Conservation (phyloP, 1,140 invertebrate species). For the Phenacoccus solenopsis region DNA sequence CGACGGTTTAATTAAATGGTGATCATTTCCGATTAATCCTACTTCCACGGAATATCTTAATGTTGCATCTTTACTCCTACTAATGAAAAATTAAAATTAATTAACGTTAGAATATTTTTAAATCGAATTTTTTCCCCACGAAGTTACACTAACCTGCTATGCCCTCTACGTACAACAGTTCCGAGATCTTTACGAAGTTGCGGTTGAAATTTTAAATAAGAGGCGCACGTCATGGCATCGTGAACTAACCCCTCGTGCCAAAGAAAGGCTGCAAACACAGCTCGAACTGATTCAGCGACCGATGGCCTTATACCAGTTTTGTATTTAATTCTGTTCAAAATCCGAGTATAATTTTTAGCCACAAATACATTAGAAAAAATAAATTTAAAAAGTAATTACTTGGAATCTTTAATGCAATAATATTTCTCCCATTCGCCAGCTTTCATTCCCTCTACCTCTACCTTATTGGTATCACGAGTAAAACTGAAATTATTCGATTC, state of each 20-base stretch:
- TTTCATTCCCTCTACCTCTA: background rate
- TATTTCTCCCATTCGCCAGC: background rate
- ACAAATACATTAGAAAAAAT: too few relatives aligned
- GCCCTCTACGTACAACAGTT: slow-evolving; percentile 51
- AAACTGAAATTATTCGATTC: background rate
- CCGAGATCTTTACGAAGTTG: slow-evolving; percentile 67
- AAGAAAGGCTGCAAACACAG: slow-evolving; percentile 87
- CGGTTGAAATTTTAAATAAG: slow-evolving; percentile 91
- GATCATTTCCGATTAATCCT: background rate
- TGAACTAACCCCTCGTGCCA: slow-evolving; percentile 97
- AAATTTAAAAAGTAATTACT: background rate
- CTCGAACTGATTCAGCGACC: slow-evolving; percentile 79
- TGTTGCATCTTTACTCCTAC: background rate
- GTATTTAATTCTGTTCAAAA: slow-evolving; percentile 11
- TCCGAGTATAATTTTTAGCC: too few relatives aligned
- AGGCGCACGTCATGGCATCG: slow-evolving; percentile 93
- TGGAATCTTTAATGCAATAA: slow-evolving; percentile 1
- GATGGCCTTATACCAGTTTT: slow-evolving; percentile 84
- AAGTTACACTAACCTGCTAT: slow-evolving; percentile 22
- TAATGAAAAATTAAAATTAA: background rate
- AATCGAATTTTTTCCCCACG: background rate
- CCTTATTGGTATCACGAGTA: background rate
- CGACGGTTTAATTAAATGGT: slow-evolving; percentile 4
- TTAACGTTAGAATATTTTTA: background rate
- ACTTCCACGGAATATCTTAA: background rate